These are phyloP conservation scores for Diaphora mendica DNA, from an alignment of 2,888 invertebrate species.

Conservation along the genomic window DNA sequence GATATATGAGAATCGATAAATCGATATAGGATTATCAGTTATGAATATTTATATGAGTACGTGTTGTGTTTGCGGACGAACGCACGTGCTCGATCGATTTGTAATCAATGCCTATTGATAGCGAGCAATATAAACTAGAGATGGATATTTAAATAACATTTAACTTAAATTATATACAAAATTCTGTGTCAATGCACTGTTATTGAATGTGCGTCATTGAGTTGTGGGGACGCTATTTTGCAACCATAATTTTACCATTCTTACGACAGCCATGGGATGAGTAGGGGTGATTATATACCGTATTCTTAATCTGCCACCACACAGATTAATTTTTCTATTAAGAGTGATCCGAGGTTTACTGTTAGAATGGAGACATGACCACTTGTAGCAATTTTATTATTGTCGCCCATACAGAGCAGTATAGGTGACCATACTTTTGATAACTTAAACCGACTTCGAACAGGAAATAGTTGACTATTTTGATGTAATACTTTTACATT, in stretches of 20 bases:
- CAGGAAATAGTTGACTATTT: background rate
- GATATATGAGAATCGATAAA: conserved; percentile 35
- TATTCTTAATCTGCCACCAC: too few relatives aligned
- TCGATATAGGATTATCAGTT: conserved; percentile 48
- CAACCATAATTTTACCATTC: conserved; percentile 7
- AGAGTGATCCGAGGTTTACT: too few relatives aligned
- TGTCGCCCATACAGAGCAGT: background rate
- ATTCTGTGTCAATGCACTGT: background rate
- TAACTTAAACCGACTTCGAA: background rate
- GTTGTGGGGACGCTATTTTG: conserved; percentile 9
- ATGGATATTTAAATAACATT: background rate
- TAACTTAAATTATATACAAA: conserved; percentile 2
- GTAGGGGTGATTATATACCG: too few relatives aligned
- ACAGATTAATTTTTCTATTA: too few relatives aligned
- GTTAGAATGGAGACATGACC: background rate
- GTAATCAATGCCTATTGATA: conserved; percentile 34
- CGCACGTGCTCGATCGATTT: conserved; percentile 39
- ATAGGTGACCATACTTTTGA: background rate
- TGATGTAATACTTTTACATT: background rate
- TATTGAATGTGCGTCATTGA: conserved; percentile 2
- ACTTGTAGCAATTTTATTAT: background rate
- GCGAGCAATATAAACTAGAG: background rate
- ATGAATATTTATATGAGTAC: conserved; percentile 51
- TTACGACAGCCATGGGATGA: too few relatives aligned
- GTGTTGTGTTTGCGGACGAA: conserved; percentile 43